Conservation (phyloP, 2,888 invertebrate genomes). For the Panzeria rudis region DNA sequence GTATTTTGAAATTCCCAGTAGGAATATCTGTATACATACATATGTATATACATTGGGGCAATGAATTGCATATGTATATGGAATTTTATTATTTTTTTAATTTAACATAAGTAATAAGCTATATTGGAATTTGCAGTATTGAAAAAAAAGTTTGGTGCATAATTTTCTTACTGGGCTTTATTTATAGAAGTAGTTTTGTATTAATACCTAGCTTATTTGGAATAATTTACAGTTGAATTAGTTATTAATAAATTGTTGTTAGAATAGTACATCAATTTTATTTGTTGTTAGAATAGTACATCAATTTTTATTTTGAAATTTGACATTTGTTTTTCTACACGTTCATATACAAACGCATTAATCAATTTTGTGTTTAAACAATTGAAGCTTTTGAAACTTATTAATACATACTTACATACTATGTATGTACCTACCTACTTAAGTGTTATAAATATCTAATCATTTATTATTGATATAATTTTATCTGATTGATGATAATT, state of each 20-base stretch:
- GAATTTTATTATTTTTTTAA: no score
- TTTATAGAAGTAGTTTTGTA: not conserved
- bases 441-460: no score
- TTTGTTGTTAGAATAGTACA: no score
- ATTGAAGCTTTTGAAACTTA: not conserved
- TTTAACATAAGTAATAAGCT: no score
- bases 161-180: not conserved
- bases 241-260: not conserved
- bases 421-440: no score
- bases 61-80: not conserved
- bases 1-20: constrained; percentile 12
- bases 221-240: not conserved
- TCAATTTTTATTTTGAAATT: not conserved
- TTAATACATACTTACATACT: not conserved
- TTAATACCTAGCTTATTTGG: not conserved
- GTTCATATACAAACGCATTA: constrained; percentile 17
- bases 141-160: not conserved
- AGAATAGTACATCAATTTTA: no score
- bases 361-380: constrained; percentile 24
- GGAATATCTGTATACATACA: constrained; percentile 3
- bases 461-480: no score
- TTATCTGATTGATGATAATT: not conserved
- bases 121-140: no score
- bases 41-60: not conserved
- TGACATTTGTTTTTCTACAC: constrained; percentile 62